Conservation (phyloP, 2,113 vertebrate species). For the Galeopterus variegatus region DNA sequence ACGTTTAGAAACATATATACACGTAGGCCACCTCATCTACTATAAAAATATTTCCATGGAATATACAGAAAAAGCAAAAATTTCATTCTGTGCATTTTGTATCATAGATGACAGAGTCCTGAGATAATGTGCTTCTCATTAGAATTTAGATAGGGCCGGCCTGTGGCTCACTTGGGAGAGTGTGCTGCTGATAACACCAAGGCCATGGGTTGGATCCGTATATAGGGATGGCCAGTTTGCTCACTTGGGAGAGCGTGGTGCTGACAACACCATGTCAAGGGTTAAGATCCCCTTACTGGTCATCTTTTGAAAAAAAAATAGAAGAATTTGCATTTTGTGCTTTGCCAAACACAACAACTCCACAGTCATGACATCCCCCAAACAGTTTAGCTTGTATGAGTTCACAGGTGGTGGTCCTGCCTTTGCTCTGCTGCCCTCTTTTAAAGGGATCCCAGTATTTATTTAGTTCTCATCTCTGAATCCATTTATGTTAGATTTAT, state of each 20-base stretch:
- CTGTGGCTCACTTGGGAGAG: too few species aligned
- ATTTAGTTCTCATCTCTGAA: conserved; percentile 2
- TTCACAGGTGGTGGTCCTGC: not conserved
- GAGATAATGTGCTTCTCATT: not conserved
- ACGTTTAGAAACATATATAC: not conserved
- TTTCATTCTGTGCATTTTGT: conserved; percentile 13
- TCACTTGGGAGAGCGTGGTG: too few species aligned
- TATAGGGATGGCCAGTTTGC: too few species aligned
- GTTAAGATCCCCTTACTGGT: too few species aligned
- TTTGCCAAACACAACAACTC: not conserved
- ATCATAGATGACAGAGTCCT: not conserved
- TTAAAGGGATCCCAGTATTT: not conserved
- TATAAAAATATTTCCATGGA: not conserved
- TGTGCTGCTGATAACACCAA: too few species aligned
- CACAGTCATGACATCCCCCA: not conserved
- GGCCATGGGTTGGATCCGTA: too few species aligned
- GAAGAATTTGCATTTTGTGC: not conserved
- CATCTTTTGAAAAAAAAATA: not conserved
- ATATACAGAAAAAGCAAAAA: not conserved
- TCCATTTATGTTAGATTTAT: conserved; percentile 45
- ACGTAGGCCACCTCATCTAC: not conserved
- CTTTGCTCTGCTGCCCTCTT: not conserved
- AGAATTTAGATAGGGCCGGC: not conserved
- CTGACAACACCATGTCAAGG: too few species aligned
- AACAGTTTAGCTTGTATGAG: not conserved